phyloP scores from a whole-genome alignment of 2,888 invertebrate genomes.

The Hermaeophaga mercurialis region DNA sequence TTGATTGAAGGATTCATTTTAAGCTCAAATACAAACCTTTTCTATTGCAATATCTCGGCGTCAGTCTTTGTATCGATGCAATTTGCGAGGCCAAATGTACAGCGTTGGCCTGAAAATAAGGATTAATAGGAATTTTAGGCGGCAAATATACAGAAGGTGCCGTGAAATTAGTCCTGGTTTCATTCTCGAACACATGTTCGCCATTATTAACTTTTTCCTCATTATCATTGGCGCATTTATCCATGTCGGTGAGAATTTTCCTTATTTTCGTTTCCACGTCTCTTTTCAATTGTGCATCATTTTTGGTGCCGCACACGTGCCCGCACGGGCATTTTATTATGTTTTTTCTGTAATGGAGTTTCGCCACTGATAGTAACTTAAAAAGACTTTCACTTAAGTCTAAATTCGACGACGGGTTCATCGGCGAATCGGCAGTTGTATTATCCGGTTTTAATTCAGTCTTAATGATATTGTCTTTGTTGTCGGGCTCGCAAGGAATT shows the following conservation, averaged over 20 bases:
- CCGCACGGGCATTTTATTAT: slow-evolving; percentile 63
- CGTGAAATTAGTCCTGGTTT: slow-evolving; percentile 18
- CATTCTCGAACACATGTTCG: slow-evolving; percentile 33
- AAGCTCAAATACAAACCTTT: slow-evolving; percentile 47
- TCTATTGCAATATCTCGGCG: slow-evolving; percentile 55
- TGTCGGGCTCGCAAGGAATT: slow-evolving; percentile 15
- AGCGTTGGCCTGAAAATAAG: slow-evolving; percentile 26
- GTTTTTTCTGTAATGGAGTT: slow-evolving; percentile 55
- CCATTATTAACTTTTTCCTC: slow-evolving; percentile 30
- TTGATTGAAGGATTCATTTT: no score
- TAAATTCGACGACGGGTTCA: slow-evolving; percentile 18
- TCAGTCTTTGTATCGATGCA: slow-evolving; percentile 51
- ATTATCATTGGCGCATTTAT: slow-evolving; percentile 31
- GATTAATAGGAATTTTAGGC: slow-evolving; percentile 31
- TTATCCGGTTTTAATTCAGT: slow-evolving; percentile 33
- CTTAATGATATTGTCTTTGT: slow-evolving; percentile 4
- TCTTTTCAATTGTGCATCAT: slow-evolving; percentile 37
- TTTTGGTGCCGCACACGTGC: slow-evolving; percentile 58
- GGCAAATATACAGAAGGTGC: slow-evolving; percentile 30
- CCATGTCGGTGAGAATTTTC: slow-evolving; percentile 35
- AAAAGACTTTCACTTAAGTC: slow-evolving; percentile 56
- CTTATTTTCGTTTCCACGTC: slow-evolving; percentile 36
- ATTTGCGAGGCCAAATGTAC: slow-evolving; percentile 37
- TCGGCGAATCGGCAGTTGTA: slow-evolving; percentile 15
- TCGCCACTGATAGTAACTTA: slow-evolving; percentile 63